These are phyloP conservation scores for Drosophila sturtevanti DNA, from an alignment of 1,140 invertebrate genomes.

Conservation along the genomic window DNA sequence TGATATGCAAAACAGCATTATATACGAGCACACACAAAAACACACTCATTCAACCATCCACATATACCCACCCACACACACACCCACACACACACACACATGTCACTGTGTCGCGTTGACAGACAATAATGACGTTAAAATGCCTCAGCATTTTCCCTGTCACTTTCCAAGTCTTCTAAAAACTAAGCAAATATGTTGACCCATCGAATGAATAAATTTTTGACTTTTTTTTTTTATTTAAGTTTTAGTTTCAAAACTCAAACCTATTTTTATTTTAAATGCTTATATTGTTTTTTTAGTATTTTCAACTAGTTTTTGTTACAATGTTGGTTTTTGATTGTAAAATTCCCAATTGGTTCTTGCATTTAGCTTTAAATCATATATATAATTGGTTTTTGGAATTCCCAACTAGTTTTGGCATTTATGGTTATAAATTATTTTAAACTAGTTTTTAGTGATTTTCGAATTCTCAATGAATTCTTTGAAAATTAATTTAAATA, in stretches of 20 bases:
- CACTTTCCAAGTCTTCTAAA: constrained; percentile 10
- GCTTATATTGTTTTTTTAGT: too few species aligned
- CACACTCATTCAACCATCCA: constrained; percentile 8
- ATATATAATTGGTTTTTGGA: too few species aligned
- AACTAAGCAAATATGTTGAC: constrained; percentile 2
- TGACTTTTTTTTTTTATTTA: background rate
- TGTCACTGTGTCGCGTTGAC: constrained; percentile 76
- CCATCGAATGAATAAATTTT: background rate
- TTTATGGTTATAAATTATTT: too few species aligned
- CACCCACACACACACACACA: constrained; percentile 21
- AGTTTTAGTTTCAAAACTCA: background rate
- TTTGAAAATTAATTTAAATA: too few species aligned
- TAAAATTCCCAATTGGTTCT: too few species aligned
- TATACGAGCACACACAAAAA: constrained; percentile 28
- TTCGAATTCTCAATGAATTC: too few species aligned
- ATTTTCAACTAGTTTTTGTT: too few species aligned
- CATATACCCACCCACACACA: constrained; percentile 21
- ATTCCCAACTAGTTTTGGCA: too few species aligned
- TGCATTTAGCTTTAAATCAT: too few species aligned
- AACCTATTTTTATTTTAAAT: too few species aligned
- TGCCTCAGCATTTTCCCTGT: constrained; percentile 63
- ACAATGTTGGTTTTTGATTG: too few species aligned
- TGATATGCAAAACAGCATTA: constrained; percentile 74
- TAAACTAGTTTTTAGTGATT: too few species aligned
- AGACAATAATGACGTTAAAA: constrained; percentile 82